Evolutionary conservation across 2,113 vertebrate species (phyloP).

Genomic region (Uropsilus gracilis): DNA sequence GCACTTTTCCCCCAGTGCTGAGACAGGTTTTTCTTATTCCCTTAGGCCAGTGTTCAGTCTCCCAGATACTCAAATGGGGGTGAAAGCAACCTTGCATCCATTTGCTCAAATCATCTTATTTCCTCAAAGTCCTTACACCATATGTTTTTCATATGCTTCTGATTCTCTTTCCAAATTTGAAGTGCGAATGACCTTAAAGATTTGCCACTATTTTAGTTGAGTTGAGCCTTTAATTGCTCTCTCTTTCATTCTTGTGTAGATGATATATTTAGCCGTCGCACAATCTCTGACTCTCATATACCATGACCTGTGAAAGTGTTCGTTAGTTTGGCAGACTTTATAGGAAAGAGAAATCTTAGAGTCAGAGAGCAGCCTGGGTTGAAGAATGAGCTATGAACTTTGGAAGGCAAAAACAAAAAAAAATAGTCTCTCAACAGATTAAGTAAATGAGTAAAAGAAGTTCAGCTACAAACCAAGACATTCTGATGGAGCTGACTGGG

Average conservation of each 20-base stretch:
- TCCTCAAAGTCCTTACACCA: background rate
- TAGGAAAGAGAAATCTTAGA: background rate
- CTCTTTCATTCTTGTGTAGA: background rate
- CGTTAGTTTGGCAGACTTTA: background rate
- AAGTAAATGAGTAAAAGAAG: background rate
- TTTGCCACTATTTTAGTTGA: background rate
- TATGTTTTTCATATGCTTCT: background rate
- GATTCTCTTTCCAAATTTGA: conserved; percentile 10
- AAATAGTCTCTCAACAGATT: background rate
- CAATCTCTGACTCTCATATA: background rate
- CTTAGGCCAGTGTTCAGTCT: background rate
- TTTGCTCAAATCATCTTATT: background rate
- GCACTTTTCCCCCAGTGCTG: too few species aligned
- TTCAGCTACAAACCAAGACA: background rate
- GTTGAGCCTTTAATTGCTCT: background rate
- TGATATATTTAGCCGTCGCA: background rate
- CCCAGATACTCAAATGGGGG: background rate
- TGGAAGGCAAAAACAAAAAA: conserved; percentile 37
- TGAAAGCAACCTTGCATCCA: background rate
- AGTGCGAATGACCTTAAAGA: background rate
- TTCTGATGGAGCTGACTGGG: background rate
- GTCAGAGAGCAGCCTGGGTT: background rate
- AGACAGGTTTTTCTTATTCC: background rate
- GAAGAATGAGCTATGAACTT: conserved; percentile 18
- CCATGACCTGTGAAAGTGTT: background rate